Percentiles rank a stretch among this genome's conserved stretches.
Evolutionary conservation across 2,888 invertebrate species (phyloP).

Genomic region (Papilio demoleus): DNA sequence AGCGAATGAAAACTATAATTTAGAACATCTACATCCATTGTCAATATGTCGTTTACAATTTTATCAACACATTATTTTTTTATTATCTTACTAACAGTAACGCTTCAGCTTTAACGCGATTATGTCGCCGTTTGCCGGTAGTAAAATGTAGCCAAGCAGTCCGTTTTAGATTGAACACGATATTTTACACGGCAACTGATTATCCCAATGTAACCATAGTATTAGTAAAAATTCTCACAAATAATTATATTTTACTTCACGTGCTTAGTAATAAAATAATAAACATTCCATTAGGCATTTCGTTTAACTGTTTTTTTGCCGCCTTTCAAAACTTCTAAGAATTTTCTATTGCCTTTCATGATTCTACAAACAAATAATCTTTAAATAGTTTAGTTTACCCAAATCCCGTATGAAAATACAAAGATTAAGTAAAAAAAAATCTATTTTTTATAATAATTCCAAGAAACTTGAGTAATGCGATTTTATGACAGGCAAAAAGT

Average conservation of each 20-base stretch:
- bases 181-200: not conserved
- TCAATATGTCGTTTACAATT: too few species aligned
- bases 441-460: not conserved
- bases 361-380: slow-evolving; percentile 14
- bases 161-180: too few species aligned
- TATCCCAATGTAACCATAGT: not conserved
- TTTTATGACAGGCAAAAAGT: slow-evolving; percentile 27
- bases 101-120: too few species aligned
- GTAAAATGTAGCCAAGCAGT: too few species aligned
- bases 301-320: slow-evolving; percentile 5
- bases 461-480: slow-evolving; percentile 1
- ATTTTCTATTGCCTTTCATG: slow-evolving; percentile 19
- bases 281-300: slow-evolving; percentile 20
- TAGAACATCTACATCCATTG: too few species aligned
- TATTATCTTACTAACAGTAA: too few species aligned
- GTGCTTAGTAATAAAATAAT: slow-evolving; percentile 22
- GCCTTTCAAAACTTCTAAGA: slow-evolving; percentile 20
- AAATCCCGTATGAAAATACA: slow-evolving; percentile 12
- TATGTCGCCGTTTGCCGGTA: too few species aligned
- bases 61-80: too few species aligned
- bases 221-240: not conserved
- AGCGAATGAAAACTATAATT: too few species aligned
- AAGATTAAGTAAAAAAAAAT: slow-evolving; percentile 6
- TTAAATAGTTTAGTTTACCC: slow-evolving; percentile 17
- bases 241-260: not conserved